These are phyloP conservation scores for Drosophila prosaltans DNA, from an alignment of 1,140 invertebrate species.

Conservation along the genomic window DNA sequence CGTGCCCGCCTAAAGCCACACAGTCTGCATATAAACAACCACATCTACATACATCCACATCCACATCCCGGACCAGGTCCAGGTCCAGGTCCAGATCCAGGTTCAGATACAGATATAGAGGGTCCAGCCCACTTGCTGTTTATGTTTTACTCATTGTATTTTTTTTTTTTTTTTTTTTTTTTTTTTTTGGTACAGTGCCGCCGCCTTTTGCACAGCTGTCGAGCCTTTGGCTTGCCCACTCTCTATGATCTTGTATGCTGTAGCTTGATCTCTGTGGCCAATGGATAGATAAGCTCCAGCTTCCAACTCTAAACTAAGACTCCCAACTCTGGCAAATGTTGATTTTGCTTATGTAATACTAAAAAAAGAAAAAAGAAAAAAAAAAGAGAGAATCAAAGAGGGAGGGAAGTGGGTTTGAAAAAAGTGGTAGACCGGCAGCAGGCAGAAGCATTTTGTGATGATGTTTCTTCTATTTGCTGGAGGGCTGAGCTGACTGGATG, in stretches of 20 bases:
- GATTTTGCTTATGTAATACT: slow-evolving; percentile 75
- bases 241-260: slow-evolving; percentile 34
- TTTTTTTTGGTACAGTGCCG: slow-evolving; percentile 67
- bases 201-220: slow-evolving; percentile 73
- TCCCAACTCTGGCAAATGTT: slow-evolving; percentile 48
- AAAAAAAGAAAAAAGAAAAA: slow-evolving; percentile 10
- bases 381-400: slow-evolving; percentile 2
- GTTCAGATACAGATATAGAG: slow-evolving; percentile 3
- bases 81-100: slow-evolving; percentile 24
- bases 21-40: not conserved
- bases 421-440: slow-evolving; percentile 16
- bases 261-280: slow-evolving; percentile 65
- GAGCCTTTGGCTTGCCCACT: slow-evolving; percentile 27
- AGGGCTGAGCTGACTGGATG: slow-evolving; percentile 28
- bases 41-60: too few species aligned
- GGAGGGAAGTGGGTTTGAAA: not conserved
- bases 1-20: slow-evolving; percentile 57
- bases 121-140: slow-evolving; percentile 38
- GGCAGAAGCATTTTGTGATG: not conserved
- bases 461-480: slow-evolving; percentile 31
- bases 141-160: slow-evolving; percentile 6
- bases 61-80: not conserved
- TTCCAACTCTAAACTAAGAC: slow-evolving; percentile 33
- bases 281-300: slow-evolving; percentile 68
- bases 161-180: not conserved